These are phyloP conservation scores for Mya arenaria DNA, from an alignment of 1,140 invertebrate species.

Conservation along the genomic window DNA sequence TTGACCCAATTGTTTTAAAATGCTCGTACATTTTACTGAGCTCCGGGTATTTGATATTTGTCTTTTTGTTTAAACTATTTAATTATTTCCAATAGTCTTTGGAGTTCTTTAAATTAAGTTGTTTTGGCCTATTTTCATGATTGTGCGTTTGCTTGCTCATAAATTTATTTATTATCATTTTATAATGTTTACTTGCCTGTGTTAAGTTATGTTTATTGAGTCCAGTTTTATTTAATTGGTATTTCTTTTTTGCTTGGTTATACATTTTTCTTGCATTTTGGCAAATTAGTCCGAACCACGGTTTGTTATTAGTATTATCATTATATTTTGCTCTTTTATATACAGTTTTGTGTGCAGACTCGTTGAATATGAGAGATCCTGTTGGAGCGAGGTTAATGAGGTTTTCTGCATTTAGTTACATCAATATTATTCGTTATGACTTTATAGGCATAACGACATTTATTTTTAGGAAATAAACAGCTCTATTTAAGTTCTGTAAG, in stretches of 20 bases:
- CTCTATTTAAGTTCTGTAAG: no score
- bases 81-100: constrained; percentile 33
- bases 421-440: no score
- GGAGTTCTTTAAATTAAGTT: not conserved
- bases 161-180: constrained; percentile 8
- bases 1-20: constrained; percentile 9
- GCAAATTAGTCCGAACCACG: not conserved
- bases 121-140: not conserved
- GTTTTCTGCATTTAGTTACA: no score
- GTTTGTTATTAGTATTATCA: not conserved
- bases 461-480: no score
- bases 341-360: no score
- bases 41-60: not conserved
- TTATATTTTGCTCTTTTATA: no score
- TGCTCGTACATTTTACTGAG: not conserved
- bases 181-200: constrained; percentile 8
- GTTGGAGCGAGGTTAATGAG: no score
- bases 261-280: not conserved
- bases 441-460: no score
- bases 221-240: not conserved
- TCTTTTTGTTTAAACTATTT: not conserved
- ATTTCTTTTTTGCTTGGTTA: constrained; percentile 7
- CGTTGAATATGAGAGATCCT: no score
- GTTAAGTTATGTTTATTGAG: not conserved
- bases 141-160: not conserved